These are phyloP conservation scores for Daubentonia madagascariensis DNA, from an alignment of 2,113 vertebrate genomes.

Conservation along the genomic window DNA sequence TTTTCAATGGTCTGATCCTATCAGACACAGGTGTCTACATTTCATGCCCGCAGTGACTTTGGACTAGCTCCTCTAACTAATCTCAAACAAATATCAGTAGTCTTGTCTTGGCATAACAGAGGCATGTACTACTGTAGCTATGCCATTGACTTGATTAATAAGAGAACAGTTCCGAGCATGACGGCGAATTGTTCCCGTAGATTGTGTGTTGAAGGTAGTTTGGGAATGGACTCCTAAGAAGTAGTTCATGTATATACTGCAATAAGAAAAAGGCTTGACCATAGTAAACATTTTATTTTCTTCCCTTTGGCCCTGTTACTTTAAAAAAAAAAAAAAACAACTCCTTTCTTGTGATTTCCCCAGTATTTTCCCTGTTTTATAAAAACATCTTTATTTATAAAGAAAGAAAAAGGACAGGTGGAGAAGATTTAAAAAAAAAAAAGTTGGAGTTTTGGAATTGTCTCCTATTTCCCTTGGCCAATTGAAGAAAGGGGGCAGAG, in stretches of 20 bases:
- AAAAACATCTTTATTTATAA: slow-evolving; percentile 24
- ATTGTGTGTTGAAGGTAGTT: background rate
- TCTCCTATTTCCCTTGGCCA: slow-evolving; percentile 40
- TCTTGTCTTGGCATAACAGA: background rate
- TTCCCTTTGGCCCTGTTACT: background rate
- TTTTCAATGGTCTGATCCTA: background rate
- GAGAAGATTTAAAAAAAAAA: background rate
- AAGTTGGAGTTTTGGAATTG: slow-evolving; percentile 4
- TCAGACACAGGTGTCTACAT: background rate
- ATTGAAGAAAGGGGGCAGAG: slow-evolving; percentile 22
- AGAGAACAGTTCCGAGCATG: background rate
- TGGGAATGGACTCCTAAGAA: background rate
- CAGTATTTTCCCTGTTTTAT: slow-evolving; percentile 18
- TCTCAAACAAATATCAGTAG: background rate
- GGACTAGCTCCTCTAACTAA: background rate
- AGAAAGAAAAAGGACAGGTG: slow-evolving; percentile 6
- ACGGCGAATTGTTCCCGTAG: background rate
- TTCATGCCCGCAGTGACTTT: background rate
- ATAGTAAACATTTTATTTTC: background rate
- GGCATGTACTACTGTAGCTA: background rate
- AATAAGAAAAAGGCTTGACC: background rate
- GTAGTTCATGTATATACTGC: background rate
- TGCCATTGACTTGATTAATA: background rate
- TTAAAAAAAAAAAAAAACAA: background rate
- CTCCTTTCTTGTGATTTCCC: background rate